A percentile compares a stretch with the other conserved stretches of the same genome.
Conservation (phyloP, 1,140 invertebrate species). For the Telenomus remus region DNA sequence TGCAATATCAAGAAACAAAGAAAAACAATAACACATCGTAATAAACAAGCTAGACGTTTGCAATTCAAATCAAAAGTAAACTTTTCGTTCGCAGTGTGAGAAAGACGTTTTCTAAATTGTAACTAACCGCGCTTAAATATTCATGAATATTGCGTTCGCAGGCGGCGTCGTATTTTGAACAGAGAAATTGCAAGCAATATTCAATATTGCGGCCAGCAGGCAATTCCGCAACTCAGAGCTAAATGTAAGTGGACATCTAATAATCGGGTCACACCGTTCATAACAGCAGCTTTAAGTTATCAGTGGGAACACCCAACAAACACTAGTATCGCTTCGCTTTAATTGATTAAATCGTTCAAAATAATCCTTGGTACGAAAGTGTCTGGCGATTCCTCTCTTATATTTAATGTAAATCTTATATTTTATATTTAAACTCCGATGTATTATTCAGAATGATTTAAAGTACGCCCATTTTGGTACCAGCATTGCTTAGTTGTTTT, state of each 20-base stretch:
- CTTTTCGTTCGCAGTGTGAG: constrained; percentile 26
- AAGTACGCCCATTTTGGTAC: too few species aligned
- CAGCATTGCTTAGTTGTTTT: too few species aligned
- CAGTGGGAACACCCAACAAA: neutral
- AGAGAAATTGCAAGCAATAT: constrained; percentile 29
- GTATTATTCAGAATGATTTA: too few species aligned
- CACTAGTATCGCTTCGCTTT: too few species aligned
- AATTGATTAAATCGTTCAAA: too few species aligned
- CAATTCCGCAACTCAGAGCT: constrained; percentile 6
- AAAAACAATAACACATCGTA: constrained; percentile 20
- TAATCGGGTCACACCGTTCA: constrained; percentile 23
- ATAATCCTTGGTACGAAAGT: too few species aligned
- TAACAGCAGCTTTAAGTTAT: constrained; percentile 18
- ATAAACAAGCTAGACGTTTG: constrained; percentile 38
- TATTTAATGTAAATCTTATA: too few species aligned
- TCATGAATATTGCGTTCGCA: constrained; percentile 33
- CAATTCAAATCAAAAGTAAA: constrained; percentile 45
- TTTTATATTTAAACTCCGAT: too few species aligned
- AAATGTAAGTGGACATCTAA: constrained; percentile 38
- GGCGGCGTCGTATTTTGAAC: constrained; percentile 19
- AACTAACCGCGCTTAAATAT: constrained; percentile 39
- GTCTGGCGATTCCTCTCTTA: too few species aligned
- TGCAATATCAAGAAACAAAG: constrained; percentile 8
- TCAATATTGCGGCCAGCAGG: constrained; percentile 33
- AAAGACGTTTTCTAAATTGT: constrained; percentile 43